Conservation (phyloP, 1,140 invertebrate species). For the Helicoverpa armigera region DNA sequence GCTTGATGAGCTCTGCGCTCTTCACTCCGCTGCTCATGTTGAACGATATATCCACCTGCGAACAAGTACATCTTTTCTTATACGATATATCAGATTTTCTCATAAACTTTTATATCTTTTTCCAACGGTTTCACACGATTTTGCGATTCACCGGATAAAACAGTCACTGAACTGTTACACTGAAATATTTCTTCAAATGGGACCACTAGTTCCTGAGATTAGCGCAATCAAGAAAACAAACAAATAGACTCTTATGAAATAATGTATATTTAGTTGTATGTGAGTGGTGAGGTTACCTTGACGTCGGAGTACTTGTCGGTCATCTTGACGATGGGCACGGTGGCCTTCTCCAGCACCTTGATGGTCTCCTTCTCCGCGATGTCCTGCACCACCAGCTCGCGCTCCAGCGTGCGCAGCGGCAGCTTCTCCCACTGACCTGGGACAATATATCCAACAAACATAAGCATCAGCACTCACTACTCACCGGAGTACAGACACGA, state of each 20-base stretch:
- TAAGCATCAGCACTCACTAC: neutral
- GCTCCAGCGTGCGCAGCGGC: conserved; percentile 96
- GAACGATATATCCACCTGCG: conserved; percentile 97
- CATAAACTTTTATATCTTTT: no score
- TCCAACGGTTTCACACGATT: no score
- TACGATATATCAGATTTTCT: no score
- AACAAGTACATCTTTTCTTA: no score
- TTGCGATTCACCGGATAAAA: no score
- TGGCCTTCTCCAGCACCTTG: conserved; percentile 98
- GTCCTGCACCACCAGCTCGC: conserved; percentile 94
- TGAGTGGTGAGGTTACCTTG: conserved; percentile 75
- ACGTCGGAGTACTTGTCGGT: conserved; percentile 98
- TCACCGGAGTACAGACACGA: no score
- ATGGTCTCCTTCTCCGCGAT: conserved; percentile 95
- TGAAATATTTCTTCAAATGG: no score
- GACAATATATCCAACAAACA: conserved; percentile 81
- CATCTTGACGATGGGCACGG: conserved; percentile 98
- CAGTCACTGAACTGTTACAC: no score
- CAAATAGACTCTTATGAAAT: no score
- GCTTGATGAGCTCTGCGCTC: conserved; percentile 97
- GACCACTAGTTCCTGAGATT: no score
- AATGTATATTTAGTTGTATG: no score
- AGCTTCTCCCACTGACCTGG: conserved; percentile 97
- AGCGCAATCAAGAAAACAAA: no score
- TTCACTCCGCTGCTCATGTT: conserved; percentile 98